phyloP scores from a whole-genome alignment of 2,113 vertebrate species.

The Zosterops pallidus region DNA sequence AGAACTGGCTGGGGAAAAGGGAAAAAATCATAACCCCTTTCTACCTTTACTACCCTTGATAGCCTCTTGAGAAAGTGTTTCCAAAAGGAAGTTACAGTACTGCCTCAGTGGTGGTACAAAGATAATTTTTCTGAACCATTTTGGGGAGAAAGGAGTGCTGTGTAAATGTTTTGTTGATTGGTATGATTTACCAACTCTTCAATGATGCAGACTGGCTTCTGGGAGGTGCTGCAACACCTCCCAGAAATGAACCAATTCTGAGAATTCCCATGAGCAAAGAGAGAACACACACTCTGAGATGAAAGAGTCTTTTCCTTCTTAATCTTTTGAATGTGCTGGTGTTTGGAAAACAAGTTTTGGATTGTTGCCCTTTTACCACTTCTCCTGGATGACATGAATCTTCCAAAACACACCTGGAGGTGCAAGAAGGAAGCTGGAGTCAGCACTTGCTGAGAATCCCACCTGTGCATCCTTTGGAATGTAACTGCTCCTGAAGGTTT shows the following conservation, averaged over 20 bases:
- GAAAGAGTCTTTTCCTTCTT: not conserved
- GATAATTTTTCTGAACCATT: not conserved
- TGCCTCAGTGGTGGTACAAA: not conserved
- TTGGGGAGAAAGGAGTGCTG: not conserved
- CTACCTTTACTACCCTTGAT: not conserved
- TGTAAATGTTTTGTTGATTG: not conserved
- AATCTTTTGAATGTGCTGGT: not conserved
- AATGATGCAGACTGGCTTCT: not conserved
- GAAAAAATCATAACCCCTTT: not conserved
- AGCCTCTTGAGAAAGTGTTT: not conserved
- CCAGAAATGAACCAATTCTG: not conserved
- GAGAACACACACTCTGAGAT: not conserved
- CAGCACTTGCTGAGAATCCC: not conserved
- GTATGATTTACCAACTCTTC: not conserved
- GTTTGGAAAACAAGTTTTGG: not conserved
- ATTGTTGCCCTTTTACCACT: not conserved
- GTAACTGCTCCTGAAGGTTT: not conserved
- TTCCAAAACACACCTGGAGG: not conserved
- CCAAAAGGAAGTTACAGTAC: not conserved
- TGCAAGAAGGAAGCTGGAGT: not conserved
- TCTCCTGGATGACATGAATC: not conserved
- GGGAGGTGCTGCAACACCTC: not conserved
- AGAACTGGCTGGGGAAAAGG: not conserved
- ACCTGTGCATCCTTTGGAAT: not conserved
- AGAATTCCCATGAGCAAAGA: not conserved